Conservation (phyloP, 2,888 invertebrate genomes). For the Hirtodrosophila duncani region DNA sequence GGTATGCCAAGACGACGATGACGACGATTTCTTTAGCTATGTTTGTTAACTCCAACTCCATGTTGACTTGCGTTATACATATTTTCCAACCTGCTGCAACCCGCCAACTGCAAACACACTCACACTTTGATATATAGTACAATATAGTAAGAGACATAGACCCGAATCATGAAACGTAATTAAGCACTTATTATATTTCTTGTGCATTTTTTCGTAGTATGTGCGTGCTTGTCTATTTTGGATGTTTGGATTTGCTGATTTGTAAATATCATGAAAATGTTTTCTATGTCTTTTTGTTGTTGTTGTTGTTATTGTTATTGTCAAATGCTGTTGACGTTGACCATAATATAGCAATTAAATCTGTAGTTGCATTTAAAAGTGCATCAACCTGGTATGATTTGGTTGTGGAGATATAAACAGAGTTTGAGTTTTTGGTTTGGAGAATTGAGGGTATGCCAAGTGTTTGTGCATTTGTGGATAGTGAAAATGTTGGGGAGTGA, state of each 20-base stretch:
- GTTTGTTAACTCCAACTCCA: conserved; percentile 16
- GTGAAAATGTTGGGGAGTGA: too few species aligned
- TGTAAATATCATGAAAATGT: conserved; percentile 56
- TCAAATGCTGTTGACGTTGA: conserved; percentile 61
- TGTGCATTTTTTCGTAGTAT: conserved; percentile 37
- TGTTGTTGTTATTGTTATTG: conserved; percentile 36
- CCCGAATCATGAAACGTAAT: conserved; percentile 54
- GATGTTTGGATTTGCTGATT: conserved; percentile 51
- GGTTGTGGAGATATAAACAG: too few species aligned
- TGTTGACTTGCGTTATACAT: conserved; percentile 65
- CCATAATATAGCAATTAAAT: conserved; percentile 67
- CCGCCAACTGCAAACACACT: conserved; percentile 42
- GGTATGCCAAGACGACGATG: conserved; percentile 22
- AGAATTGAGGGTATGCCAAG: too few species aligned
- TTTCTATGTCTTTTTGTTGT: conserved; percentile 25
- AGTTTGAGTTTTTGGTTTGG: too few species aligned
- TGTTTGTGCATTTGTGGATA: too few species aligned
- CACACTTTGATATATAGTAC: not conserved
- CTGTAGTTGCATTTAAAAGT: conserved; percentile 55
- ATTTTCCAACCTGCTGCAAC: conserved; percentile 69
- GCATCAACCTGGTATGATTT: conserved; percentile 55
- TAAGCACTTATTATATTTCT: conserved; percentile 73
- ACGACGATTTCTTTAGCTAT: conserved; percentile 1
- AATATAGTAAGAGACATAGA: conserved; percentile 14
- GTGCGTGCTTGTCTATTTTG: conserved; percentile 38